Percentiles rank a stretch among this genome's conserved stretches.
Evolutionary conservation across 2,797 vertebrate genomes (phyloP).

Genomic region (Argya squamiceps): DNA sequence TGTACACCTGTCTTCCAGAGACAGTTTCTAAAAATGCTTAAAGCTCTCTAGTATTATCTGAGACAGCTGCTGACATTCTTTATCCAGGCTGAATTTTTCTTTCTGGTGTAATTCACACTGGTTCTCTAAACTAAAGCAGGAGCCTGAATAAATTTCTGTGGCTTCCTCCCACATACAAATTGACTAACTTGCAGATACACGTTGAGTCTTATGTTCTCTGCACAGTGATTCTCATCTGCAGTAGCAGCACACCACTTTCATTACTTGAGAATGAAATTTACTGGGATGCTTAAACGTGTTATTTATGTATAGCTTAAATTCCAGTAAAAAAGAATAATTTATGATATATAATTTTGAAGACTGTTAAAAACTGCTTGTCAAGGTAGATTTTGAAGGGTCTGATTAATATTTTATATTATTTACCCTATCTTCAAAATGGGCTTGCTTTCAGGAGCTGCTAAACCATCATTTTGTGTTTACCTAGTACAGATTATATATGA

Average conservation of each 20-base stretch:
- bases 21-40: neutral
- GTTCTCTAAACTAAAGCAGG: neutral
- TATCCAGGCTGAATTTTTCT: slow-evolving; percentile 14
- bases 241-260: neutral
- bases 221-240: neutral
- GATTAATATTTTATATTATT: slow-evolving; percentile 50
- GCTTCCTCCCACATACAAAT: neutral
- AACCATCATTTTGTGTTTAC: neutral
- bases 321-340: slow-evolving; percentile 23
- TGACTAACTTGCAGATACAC: neutral
- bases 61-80: neutral
- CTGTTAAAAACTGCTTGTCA: slow-evolving; percentile 3
- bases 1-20: neutral
- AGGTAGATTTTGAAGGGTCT: neutral
- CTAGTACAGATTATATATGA: neutral
- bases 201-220: slow-evolving; percentile 15
- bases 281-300: neutral
- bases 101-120: neutral
- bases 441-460: neutral
- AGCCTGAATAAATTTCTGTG: slow-evolving; percentile 31
- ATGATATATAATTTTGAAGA: slow-evolving; percentile 30
- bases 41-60: slow-evolving; percentile 8
- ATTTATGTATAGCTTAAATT: slow-evolving; percentile 22
- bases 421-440: neutral
- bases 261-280: slow-evolving; percentile 19